Percentiles rank a stretch among this genome's conserved stretches.
Evolutionary conservation across 1,140 invertebrate genomes (phyloP).

Genomic region (Aphelinus certus): DNA sequence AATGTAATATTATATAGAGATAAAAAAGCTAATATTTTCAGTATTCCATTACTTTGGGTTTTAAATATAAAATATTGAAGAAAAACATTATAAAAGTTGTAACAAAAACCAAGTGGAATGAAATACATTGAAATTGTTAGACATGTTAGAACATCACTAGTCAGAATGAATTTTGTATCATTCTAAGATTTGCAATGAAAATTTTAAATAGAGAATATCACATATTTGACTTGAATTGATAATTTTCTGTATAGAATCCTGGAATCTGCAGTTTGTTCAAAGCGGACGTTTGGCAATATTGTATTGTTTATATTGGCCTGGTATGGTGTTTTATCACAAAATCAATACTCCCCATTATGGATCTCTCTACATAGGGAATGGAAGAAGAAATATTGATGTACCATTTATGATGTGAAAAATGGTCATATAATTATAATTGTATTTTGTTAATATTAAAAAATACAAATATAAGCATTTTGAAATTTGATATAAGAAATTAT

Average conservation of each 20-base stretch:
- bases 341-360: constrained; percentile 73
- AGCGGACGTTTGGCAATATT: constrained; percentile 70
- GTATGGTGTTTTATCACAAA: constrained; percentile 78
- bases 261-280: constrained; percentile 71
- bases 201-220: constrained; percentile 7
- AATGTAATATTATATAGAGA: too few relatives aligned
- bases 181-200: not conserved
- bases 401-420: constrained; percentile 72
- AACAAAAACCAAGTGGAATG: too few relatives aligned
- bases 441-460: too few relatives aligned
- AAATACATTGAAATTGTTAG: too few relatives aligned
- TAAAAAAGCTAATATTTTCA: too few relatives aligned
- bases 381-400: constrained; percentile 77
- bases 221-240: constrained; percentile 14
- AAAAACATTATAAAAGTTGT: not conserved
- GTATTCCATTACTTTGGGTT: not conserved
- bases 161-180: too few relatives aligned
- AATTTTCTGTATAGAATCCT: constrained; percentile 64
- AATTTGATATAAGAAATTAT: too few relatives aligned
- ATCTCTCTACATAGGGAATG: constrained; percentile 77
- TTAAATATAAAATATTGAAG: constrained; percentile 10
- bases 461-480: too few relatives aligned
- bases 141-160: too few relatives aligned
- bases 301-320: constrained; percentile 78
- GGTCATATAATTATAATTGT: too few relatives aligned